Evolutionary conservation across 2,888 invertebrate genomes (phyloP).

Genomic region (Brachypterus glaber): DNA sequence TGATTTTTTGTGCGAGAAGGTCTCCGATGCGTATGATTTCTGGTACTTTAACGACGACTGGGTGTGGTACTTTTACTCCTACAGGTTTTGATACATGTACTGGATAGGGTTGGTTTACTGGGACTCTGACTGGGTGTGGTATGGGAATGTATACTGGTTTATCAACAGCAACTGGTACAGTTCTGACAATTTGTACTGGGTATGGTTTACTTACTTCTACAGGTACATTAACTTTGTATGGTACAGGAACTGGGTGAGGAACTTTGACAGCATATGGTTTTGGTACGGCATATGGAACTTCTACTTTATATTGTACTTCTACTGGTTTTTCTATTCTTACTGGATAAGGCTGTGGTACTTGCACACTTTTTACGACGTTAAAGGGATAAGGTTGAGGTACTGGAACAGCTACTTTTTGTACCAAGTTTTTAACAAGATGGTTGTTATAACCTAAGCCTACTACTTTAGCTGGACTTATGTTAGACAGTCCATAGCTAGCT

Average conservation of each 20-base stretch:
- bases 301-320: constrained; percentile 24
- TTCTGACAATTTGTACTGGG: constrained; percentile 26
- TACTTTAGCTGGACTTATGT: too few species aligned
- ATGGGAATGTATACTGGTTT: constrained; percentile 26
- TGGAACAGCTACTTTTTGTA: constrained; percentile 28
- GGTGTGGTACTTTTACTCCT: constrained; percentile 24
- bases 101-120: constrained; percentile 24
- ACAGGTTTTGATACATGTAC: constrained; percentile 27
- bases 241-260: constrained; percentile 27
- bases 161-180: constrained; percentile 25
- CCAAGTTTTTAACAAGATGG: constrained; percentile 26
- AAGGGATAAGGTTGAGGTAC: constrained; percentile 35
- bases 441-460: constrained; percentile 5
- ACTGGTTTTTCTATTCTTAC: constrained; percentile 27
- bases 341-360: constrained; percentile 32
- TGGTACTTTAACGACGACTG: constrained; percentile 21
- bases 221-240: constrained; percentile 26
- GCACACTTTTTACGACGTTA: constrained; percentile 27
- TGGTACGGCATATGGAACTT: constrained; percentile 28
- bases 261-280: constrained; percentile 31
- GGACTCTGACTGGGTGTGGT: constrained; percentile 23
- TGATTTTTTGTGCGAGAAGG: not conserved
- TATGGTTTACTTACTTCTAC: constrained; percentile 31
- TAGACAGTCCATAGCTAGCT: not conserved
- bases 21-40: constrained; percentile 14